These are phyloP conservation scores for Cygnus buccinator DNA, from an alignment of 2,113 vertebrate genomes.

Conservation along the genomic window DNA sequence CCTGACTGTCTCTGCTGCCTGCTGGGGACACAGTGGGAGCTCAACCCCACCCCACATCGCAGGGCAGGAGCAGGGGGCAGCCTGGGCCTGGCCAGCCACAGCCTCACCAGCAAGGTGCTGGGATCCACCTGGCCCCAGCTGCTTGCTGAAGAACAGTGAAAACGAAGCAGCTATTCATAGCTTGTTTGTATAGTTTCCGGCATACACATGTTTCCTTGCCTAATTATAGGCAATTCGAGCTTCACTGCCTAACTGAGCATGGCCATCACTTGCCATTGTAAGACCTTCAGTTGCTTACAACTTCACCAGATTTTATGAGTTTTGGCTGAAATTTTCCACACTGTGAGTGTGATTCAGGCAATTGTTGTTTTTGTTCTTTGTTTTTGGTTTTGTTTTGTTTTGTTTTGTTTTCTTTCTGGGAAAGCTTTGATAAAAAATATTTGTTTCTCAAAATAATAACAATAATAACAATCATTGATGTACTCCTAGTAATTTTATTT, in stretches of 20 bases:
- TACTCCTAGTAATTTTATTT: not conserved
- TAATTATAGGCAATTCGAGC: slow-evolving; percentile 42
- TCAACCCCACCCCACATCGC: rapidly evolving
- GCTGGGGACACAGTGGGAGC: rapidly evolving
- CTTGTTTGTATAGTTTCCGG: slow-evolving; percentile 38
- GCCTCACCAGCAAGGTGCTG: rapidly evolving
- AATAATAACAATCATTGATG: not conserved
- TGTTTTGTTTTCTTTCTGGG: not conserved
- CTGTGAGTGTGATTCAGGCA: rapidly evolving
- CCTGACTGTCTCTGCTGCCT: too few species aligned
- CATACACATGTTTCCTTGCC: not conserved
- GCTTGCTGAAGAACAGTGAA: not conserved
- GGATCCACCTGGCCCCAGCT: too few species aligned
- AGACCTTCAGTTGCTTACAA: not conserved
- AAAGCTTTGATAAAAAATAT: not conserved
- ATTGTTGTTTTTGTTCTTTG: not conserved
- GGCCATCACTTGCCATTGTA: not conserved
- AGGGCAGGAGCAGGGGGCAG: rapidly evolving
- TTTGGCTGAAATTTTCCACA: slow-evolving; percentile 9
- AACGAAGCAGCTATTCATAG: not conserved
- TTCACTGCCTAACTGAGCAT: not conserved
- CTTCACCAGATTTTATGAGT: not conserved
- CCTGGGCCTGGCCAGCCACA: rapidly evolving
- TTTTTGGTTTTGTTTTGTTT: not conserved
- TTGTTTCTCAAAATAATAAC: not conserved